Evolutionary conservation across 2,797 vertebrate species (phyloP).

Genomic region (Siniperca obscura): DNA sequence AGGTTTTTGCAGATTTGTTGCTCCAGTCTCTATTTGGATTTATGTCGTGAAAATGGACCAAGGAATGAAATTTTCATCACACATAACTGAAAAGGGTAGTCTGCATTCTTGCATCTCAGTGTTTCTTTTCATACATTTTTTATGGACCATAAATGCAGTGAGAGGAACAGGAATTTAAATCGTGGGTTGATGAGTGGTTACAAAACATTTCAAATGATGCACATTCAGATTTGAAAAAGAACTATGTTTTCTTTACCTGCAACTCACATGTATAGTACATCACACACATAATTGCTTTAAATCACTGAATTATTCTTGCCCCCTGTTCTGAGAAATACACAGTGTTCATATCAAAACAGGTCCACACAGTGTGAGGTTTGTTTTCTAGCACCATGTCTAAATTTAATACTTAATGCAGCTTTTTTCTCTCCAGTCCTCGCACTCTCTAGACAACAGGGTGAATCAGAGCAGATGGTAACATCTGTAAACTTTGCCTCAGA

Average conservation of each 20-base stretch:
- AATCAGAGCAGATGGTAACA: slow-evolving; percentile 74
- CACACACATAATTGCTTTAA: slow-evolving; percentile 45
- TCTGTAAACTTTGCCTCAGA: slow-evolving; percentile 65
- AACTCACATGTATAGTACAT: slow-evolving; percentile 26
- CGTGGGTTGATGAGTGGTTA: not conserved
- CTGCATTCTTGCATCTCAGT: not conserved
- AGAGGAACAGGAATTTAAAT: slow-evolving; percentile 19
- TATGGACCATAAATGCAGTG: slow-evolving; percentile 4
- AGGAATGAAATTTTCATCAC: slow-evolving; percentile 15
- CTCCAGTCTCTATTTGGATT: not conserved
- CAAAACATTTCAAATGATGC: slow-evolving; percentile 4
- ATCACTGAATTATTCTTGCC: slow-evolving; percentile 54
- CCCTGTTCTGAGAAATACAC: slow-evolving; percentile 54
- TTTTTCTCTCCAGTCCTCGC: slow-evolving; percentile 39
- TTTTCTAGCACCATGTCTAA: slow-evolving; percentile 46
- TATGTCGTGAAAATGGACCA: not conserved
- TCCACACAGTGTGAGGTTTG: slow-evolving; percentile 39
- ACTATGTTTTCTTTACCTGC: slow-evolving; percentile 13
- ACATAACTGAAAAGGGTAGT: not conserved
- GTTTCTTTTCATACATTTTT: slow-evolving; percentile 31
- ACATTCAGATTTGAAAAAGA: slow-evolving; percentile 7
- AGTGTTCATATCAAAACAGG: slow-evolving; percentile 50
- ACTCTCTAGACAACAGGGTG: slow-evolving; percentile 42
- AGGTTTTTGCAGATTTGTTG: slow-evolving; percentile 28
- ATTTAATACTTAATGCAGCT: slow-evolving; percentile 55